These are phyloP conservation scores for Microtus richardsoni DNA, from an alignment of 2,113 vertebrate species.

Conservation along the genomic window DNA sequence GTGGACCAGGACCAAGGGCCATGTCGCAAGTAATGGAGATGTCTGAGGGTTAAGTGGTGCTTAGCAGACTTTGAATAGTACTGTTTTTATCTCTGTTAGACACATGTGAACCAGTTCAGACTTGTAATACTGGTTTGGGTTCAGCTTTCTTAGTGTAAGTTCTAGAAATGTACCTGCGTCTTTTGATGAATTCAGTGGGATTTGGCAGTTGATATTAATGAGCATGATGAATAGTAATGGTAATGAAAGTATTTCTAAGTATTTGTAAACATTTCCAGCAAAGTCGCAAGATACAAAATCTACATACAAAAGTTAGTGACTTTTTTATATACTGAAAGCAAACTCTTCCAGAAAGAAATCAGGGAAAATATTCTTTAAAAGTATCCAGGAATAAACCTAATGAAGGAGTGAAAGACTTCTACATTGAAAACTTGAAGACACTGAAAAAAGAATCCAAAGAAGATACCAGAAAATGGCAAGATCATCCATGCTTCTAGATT, in stretches of 20 bases:
- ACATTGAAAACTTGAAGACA: neutral
- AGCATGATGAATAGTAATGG: neutral
- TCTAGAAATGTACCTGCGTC: neutral
- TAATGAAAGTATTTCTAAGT: neutral
- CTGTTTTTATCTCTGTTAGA: neutral
- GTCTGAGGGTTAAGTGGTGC: neutral
- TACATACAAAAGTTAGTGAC: neutral
- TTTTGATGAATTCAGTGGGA: neutral
- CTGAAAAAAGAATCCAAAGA: neutral
- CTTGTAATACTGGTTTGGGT: neutral
- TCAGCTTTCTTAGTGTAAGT: neutral
- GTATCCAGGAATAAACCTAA: neutral
- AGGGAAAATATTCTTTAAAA: neutral
- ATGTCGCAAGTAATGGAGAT: neutral
- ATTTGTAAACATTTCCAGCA: neutral
- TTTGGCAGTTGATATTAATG: neutral
- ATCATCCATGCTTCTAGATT: neutral
- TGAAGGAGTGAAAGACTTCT: neutral
- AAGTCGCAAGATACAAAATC: neutral
- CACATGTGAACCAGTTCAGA: neutral
- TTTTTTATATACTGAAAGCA: neutral
- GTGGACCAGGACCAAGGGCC: neutral
- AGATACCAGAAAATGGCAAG: neutral
- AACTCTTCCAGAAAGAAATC: neutral
- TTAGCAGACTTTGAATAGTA: neutral